A percentile compares a stretch with the other conserved stretches of the same genome.
These are phyloP conservation scores for Gymnodraco acuticeps DNA, from an alignment of 2,797 vertebrate species.

Conservation along the genomic window DNA sequence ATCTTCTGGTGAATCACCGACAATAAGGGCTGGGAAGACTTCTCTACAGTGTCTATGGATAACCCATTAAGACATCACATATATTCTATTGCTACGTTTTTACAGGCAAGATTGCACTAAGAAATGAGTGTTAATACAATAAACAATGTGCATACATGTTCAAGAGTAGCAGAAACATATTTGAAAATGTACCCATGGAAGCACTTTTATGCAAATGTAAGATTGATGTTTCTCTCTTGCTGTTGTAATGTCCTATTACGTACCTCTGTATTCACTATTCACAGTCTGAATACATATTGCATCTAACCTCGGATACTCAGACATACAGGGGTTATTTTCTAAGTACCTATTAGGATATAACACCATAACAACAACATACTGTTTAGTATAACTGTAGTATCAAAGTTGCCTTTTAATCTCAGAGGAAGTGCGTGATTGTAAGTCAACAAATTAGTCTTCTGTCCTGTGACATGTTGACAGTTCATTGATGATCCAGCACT, in stretches of 20 bases:
- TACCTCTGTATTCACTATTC: constrained; percentile 53
- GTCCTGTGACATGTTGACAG: not conserved
- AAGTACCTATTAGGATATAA: not conserved
- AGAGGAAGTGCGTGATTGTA: constrained; percentile 40
- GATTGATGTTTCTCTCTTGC: too few species aligned
- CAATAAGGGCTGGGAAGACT: constrained; percentile 21
- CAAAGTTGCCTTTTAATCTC: constrained; percentile 17
- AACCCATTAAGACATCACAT: constrained; percentile 23
- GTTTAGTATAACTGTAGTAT: constrained; percentile 10
- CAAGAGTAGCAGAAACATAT: constrained; percentile 28
- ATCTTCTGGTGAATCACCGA: constrained; percentile 42
- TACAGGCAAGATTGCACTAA: constrained; percentile 12
- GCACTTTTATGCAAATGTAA: too few species aligned
- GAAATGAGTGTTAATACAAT: constrained; percentile 11
- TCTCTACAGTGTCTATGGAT: constrained; percentile 19
- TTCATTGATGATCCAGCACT: constrained; percentile 45
- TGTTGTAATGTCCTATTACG: constrained; percentile 11
- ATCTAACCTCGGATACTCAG: constrained; percentile 6
- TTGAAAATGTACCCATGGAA: not conserved
- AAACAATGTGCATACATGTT: constrained; percentile 43
- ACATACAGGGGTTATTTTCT: not conserved
- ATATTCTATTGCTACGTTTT: constrained; percentile 35
- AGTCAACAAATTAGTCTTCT: constrained; percentile 12
- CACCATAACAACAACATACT: not conserved
- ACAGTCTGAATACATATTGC: constrained; percentile 57